These are phyloP conservation scores for Myripristis murdjan DNA, from an alignment of 2,797 vertebrate genomes.

Conservation along the genomic window DNA sequence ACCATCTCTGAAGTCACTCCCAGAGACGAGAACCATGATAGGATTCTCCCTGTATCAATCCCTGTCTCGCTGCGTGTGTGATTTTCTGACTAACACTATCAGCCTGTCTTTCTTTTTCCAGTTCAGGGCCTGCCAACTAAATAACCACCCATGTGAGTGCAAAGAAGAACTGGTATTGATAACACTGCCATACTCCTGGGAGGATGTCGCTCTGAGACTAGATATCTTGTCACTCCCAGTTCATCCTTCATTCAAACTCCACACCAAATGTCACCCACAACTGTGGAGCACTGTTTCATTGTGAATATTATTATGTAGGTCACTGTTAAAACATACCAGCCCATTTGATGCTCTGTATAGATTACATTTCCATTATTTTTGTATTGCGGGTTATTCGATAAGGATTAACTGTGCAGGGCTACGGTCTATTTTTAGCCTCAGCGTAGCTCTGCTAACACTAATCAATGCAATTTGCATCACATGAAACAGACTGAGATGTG, in stretches of 20 bases:
- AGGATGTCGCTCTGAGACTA: slow-evolving; percentile 17
- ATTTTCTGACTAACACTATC: slow-evolving; percentile 45
- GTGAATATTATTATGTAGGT: slow-evolving; percentile 25
- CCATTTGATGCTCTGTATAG: slow-evolving; percentile 16
- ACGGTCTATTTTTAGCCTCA: slow-evolving; percentile 56
- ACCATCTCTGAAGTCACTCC: slow-evolving; percentile 61
- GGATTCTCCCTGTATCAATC: slow-evolving; percentile 55
- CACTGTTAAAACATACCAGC: slow-evolving; percentile 14
- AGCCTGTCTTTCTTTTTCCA: slow-evolving; percentile 32
- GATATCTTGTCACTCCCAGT: slow-evolving; percentile 42
- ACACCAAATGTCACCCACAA: neutral
- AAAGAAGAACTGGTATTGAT: slow-evolving; percentile 49
- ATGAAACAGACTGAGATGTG: slow-evolving; percentile 28
- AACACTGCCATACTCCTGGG: slow-evolving; percentile 30
- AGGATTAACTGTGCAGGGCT: slow-evolving; percentile 39
- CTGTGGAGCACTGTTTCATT: slow-evolving; percentile 19
- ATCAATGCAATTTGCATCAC: slow-evolving; percentile 40
- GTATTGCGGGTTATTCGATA: slow-evolving; percentile 38
- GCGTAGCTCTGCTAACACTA: slow-evolving; percentile 39
- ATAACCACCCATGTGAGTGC: slow-evolving; percentile 49
- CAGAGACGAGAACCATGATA: slow-evolving; percentile 51
- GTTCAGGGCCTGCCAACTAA: slow-evolving; percentile 39
- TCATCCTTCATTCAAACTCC: slow-evolving; percentile 33
- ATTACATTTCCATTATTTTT: slow-evolving; percentile 24
- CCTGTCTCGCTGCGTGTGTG: slow-evolving; percentile 20